A percentile compares a stretch with the other conserved stretches of the same genome.
These are phyloP conservation scores for Lanius collurio DNA, from an alignment of 2,113 vertebrate species.

Conservation along the genomic window DNA sequence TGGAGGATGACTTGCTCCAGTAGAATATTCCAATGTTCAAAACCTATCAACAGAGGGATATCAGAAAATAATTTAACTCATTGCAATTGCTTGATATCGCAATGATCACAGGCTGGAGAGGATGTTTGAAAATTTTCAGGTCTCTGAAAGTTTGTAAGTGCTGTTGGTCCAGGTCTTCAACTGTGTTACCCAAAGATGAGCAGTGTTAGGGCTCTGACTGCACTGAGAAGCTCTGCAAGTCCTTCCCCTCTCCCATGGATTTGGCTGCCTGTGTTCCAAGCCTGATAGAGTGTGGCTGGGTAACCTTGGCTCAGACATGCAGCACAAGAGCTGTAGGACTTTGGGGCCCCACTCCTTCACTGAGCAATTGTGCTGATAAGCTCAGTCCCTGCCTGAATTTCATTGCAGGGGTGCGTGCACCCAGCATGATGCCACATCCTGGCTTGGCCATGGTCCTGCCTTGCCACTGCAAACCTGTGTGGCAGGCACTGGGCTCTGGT, in stretches of 20 bases:
- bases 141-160: background rate
- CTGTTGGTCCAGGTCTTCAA: background rate
- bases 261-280: background rate
- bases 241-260: background rate
- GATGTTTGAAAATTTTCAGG: background rate
- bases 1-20: background rate
- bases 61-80: background rate
- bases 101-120: background rate
- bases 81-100: background rate
- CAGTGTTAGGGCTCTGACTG: background rate
- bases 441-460: background rate
- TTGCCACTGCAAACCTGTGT: background rate
- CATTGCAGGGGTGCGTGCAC: rapidly evolving
- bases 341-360: background rate
- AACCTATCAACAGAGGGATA: background rate
- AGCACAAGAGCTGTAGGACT: background rate
- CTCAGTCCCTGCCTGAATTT: background rate
- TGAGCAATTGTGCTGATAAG: background rate
- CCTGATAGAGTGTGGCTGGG: background rate
- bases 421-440: background rate
- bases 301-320: background rate
- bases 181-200: background rate
- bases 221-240: background rate
- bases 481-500: background rate
- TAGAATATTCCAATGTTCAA: background rate